Conservation (phyloP, 2,888 invertebrate genomes). For the Homarus gammarus region DNA sequence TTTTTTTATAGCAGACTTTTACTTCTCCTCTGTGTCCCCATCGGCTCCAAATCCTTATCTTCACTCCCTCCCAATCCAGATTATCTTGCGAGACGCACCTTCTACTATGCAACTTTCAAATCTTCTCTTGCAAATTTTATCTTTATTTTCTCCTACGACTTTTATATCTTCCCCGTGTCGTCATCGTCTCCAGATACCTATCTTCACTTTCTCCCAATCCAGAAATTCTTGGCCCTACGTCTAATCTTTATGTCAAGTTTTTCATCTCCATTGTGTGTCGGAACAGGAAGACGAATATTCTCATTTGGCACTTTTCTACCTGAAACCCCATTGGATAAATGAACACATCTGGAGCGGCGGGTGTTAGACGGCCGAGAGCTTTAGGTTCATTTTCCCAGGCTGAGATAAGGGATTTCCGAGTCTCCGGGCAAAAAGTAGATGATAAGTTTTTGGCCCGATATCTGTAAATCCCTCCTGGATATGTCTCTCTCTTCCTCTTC, state of each 20-base stretch:
- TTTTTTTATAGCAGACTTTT: too few species aligned
- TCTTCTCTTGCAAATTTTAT: too few species aligned
- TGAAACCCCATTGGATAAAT: constrained; percentile 44
- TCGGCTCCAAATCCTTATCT: too few species aligned
- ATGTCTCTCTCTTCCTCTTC: constrained; percentile 14
- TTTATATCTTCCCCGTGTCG: neutral
- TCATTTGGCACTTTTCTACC: constrained; percentile 49
- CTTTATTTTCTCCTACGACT: too few species aligned
- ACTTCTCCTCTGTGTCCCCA: too few species aligned
- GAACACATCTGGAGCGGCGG: constrained; percentile 12
- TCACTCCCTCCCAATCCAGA: too few species aligned
- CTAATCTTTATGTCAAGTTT: constrained; percentile 31
- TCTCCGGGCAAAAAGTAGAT: neutral
- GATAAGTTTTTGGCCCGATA: constrained; percentile 10
- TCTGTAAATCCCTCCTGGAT: constrained; percentile 20
- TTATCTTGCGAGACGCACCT: too few species aligned
- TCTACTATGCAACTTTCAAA: too few species aligned
- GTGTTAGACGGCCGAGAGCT: neutral
- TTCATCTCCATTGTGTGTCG: constrained; percentile 41
- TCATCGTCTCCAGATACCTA: neutral
- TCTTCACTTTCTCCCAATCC: constrained; percentile 2
- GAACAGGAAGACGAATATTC: constrained; percentile 37
- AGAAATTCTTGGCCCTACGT: constrained; percentile 35
- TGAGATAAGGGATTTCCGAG: neutral
- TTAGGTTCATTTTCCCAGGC: constrained; percentile 5